Conservation (phyloP, 2,797 vertebrate species). For the Oreonectes daqikongensis region DNA sequence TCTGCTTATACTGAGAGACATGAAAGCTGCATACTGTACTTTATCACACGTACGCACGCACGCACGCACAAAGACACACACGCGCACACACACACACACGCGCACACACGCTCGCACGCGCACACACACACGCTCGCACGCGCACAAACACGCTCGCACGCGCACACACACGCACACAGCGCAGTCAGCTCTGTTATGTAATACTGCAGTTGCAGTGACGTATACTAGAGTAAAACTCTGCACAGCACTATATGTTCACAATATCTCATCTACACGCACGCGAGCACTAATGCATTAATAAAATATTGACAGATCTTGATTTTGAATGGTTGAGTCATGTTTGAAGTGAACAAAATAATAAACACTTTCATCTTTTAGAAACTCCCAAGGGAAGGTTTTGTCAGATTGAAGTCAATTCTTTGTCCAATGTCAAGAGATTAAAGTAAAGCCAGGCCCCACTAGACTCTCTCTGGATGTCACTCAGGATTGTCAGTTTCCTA, state of each 20-base stretch:
- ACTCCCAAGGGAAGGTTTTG: too few species aligned
- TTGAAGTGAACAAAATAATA: too few species aligned
- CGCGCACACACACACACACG: constrained; percentile 38
- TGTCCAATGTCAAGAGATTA: too few species aligned
- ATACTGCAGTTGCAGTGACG: constrained; percentile 72
- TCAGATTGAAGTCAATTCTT: too few species aligned
- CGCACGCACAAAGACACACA: not conserved
- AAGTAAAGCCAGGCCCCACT: too few species aligned
- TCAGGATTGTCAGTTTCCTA: constrained; percentile 45
- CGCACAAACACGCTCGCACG: constrained; percentile 17
- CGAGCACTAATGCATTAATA: too few species aligned
- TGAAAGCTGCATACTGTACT: not conserved
- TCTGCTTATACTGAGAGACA: not conserved
- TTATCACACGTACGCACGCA: not conserved
- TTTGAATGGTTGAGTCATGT: too few species aligned
- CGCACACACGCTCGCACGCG: constrained; percentile 5
- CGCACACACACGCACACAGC: constrained; percentile 32
- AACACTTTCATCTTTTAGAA: too few species aligned
- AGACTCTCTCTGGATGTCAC: constrained; percentile 2
- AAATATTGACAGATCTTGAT: too few species aligned
- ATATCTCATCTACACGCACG: too few species aligned
- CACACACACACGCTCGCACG: too few species aligned
- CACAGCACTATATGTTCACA: constrained; percentile 7
- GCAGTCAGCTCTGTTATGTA: constrained; percentile 73
- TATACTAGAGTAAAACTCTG: constrained; percentile 48